Percentiles rank a stretch among this genome's conserved stretches.
These are phyloP conservation scores for Acrocephalus arundinaceus DNA, from an alignment of 2,113 vertebrate species.

Conservation along the genomic window DNA sequence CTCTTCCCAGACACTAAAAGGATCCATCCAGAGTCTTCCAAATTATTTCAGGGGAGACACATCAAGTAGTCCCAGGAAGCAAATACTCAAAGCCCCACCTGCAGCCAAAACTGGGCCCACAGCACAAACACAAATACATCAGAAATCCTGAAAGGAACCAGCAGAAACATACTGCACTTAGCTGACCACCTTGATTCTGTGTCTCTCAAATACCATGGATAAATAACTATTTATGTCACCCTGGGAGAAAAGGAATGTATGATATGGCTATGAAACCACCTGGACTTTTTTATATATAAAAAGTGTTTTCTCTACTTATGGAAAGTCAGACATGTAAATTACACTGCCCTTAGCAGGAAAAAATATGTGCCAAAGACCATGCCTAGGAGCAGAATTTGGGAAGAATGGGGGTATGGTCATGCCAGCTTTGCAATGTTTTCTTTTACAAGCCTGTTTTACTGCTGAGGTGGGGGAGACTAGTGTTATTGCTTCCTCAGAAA, in stretches of 20 bases:
- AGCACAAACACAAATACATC: not conserved
- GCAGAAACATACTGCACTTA: slow-evolving; percentile 22
- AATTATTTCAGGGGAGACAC: not conserved
- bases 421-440: slow-evolving; percentile 51
- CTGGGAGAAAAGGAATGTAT: slow-evolving; percentile 61
- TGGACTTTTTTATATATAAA: slow-evolving; percentile 54
- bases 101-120: not conserved
- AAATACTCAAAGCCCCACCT: not conserved
- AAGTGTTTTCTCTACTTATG: slow-evolving; percentile 60
- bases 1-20: not conserved
- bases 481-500: slow-evolving; percentile 61
- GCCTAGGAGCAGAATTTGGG: slow-evolving; percentile 39
- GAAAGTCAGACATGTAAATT: slow-evolving; percentile 67
- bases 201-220: slow-evolving; percentile 35
- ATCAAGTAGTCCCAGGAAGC: not conserved
- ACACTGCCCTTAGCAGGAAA: slow-evolving; percentile 28
- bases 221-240: slow-evolving; percentile 59
- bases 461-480: slow-evolving; percentile 15
- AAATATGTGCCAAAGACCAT: slow-evolving; percentile 45
- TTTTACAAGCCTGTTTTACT: slow-evolving; percentile 64
- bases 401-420: slow-evolving; percentile 54
- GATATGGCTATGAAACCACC: slow-evolving; percentile 58
- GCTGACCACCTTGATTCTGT: slow-evolving; percentile 14
- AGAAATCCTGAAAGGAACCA: not conserved
- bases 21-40: not conserved